A percentile compares a stretch with the other conserved stretches of the same genome.
phyloP scores from a whole-genome alignment of 2,888 invertebrate species.

The Tholera decimalis region DNA sequence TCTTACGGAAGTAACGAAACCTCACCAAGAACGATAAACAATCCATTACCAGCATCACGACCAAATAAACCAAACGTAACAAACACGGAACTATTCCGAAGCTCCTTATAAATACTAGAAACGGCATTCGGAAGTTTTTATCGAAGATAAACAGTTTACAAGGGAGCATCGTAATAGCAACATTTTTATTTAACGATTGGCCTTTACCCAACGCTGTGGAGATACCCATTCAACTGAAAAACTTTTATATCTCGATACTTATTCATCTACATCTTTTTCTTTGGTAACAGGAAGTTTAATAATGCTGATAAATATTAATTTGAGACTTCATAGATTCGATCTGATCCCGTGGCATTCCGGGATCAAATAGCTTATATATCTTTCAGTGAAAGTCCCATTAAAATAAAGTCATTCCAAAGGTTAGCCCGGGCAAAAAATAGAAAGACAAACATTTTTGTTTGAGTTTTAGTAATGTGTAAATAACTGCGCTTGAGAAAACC shows the following conservation, averaged over 20 bases:
- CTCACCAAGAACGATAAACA: conserved; percentile 4
- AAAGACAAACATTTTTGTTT: too few species aligned
- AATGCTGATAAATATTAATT: conserved; percentile 20
- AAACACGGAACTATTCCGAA: conserved; percentile 36
- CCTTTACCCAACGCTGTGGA: conserved; percentile 27
- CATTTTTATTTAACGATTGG: conserved; percentile 62
- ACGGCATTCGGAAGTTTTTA: conserved; percentile 58
- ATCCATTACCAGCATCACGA: not conserved
- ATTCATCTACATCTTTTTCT: conserved; percentile 27
- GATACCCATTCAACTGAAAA: conserved; percentile 46
- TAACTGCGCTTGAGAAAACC: too few species aligned
- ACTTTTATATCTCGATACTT: conserved; percentile 38
- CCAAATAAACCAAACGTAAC: conserved; percentile 20
- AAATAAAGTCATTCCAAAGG: too few species aligned
- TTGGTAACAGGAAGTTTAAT: not conserved
- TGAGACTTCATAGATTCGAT: too few species aligned
- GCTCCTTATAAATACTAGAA: conserved; percentile 40
- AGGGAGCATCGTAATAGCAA: conserved; percentile 40
- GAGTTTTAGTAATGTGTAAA: too few species aligned
- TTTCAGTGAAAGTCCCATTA: too few species aligned
- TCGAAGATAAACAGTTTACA: conserved; percentile 63
- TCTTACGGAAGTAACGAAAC: not conserved
- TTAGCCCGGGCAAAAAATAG: too few species aligned
- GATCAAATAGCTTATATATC: too few species aligned
- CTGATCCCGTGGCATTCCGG: too few species aligned